phyloP scores from a whole-genome alignment of 1,140 invertebrate genomes.

The Plutomurus gul region DNA sequence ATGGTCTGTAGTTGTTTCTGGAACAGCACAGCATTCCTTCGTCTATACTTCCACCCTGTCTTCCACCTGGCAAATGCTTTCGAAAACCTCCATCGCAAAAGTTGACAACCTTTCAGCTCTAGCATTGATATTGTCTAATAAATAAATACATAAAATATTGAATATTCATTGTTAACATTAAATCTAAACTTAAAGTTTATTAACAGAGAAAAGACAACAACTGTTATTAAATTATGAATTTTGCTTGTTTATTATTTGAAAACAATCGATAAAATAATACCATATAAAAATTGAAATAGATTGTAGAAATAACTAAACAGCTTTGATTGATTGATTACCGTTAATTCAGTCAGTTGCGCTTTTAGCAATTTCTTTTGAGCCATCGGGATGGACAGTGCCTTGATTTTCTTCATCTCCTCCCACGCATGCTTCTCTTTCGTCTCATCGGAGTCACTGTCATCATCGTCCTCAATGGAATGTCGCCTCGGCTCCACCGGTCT shows the following conservation, averaged over 20 bases:
- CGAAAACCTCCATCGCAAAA: constrained; percentile 73
- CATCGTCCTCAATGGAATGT: no score
- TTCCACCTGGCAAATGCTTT: constrained; percentile 69
- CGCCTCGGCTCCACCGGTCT: no score
- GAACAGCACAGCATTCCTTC: constrained; percentile 15
- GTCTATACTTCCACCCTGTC: constrained; percentile 45
- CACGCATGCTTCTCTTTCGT: constrained; percentile 80
- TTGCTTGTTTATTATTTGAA: background rate
- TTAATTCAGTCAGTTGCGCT: constrained; percentile 71
- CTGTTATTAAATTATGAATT: background rate
- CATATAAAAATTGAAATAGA: no score
- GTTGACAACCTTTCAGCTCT: constrained; percentile 74
- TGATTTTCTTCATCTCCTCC: constrained; percentile 85
- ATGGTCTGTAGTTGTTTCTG: constrained; percentile 28
- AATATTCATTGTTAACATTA: no score
- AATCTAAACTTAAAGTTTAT: no score
- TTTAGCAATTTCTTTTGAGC: constrained; percentile 77
- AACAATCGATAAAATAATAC: background rate
- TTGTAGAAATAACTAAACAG: background rate
- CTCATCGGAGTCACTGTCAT: no score
- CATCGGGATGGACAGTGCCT: constrained; percentile 80
- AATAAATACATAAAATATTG: constrained; percentile 46
- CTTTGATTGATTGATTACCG: no score
- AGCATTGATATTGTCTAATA: constrained; percentile 75
- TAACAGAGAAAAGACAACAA: background rate